phyloP scores from a whole-genome alignment of 92 coral and sea anemone genomes.

The Epizoanthus scotinus region DNA sequence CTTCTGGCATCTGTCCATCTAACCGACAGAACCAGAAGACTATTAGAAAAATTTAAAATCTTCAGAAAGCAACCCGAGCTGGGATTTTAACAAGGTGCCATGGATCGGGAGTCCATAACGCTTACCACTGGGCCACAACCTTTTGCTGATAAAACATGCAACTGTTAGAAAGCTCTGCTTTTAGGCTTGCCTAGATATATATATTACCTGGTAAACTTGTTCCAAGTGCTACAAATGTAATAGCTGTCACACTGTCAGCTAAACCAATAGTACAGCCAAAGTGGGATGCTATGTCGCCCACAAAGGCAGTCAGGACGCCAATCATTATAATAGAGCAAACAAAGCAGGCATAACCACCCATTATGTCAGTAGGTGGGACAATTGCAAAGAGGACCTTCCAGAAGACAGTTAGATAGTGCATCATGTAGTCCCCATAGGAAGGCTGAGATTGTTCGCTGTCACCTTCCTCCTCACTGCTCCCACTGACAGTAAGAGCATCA shows the following conservation, averaged over 20 bases:
- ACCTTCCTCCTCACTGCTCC: slow-evolving; percentile 81
- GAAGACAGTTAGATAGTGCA: slow-evolving; percentile 97
- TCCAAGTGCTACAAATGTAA: slow-evolving; percentile 98
- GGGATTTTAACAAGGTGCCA: too few relatives aligned
- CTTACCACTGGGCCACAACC: too few relatives aligned
- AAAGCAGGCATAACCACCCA: slow-evolving; percentile 99
- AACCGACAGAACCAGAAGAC: too few relatives aligned
- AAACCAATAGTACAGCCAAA: slow-evolving; percentile 96
- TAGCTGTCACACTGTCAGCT: slow-evolving; percentile 96
- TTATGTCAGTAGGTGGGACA: slow-evolving; percentile 94
- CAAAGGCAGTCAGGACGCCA: slow-evolving; percentile 89
- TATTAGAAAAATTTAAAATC: too few relatives aligned
- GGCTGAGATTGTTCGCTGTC: slow-evolving; percentile 86
- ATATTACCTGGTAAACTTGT: slow-evolving; percentile 99
- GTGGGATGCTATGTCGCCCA: slow-evolving; percentile 96
- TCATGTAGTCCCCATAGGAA: slow-evolving; percentile 94
- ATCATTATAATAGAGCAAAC: slow-evolving; percentile 82
- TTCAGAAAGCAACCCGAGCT: too few relatives aligned
- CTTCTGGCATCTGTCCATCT: too few relatives aligned
- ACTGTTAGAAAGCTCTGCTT: too few relatives aligned
- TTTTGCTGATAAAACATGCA: too few relatives aligned
- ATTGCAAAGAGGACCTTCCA: slow-evolving; percentile 96
- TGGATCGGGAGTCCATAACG: too few relatives aligned
- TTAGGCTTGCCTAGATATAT: too few relatives aligned
- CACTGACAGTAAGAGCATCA: slow-evolving; percentile 96